A percentile compares a stretch with the other conserved stretches of the same genome.
phyloP scores from a whole-genome alignment of 2,113 vertebrate species.

The Bubo blakistoni region DNA sequence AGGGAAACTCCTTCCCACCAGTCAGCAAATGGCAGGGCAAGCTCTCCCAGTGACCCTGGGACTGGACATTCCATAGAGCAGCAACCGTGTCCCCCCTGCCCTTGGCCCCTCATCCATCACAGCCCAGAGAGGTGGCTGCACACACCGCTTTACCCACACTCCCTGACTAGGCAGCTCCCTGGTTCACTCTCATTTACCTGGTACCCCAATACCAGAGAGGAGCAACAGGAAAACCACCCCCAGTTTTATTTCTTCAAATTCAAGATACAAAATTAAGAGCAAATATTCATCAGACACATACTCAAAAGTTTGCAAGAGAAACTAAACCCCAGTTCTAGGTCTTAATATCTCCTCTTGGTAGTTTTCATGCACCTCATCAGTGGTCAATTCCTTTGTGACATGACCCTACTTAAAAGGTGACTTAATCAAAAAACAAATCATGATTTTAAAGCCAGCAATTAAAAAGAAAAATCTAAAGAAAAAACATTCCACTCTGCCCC shows the following conservation, averaged over 20 bases:
- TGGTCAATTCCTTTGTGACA: neutral
- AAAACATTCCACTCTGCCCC: neutral
- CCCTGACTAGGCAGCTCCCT: neutral
- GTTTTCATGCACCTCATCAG: neutral
- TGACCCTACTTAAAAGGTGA: neutral
- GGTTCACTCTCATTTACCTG: neutral
- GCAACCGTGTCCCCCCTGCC: fast-evolving
- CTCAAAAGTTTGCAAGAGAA: neutral
- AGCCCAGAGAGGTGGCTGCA: fast-evolving
- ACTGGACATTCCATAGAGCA: neutral
- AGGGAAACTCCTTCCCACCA: neutral
- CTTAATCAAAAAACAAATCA: neutral
- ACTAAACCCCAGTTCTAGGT: neutral
- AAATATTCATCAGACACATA: neutral
- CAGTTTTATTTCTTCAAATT: neutral
- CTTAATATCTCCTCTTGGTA: neutral
- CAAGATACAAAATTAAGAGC: neutral
- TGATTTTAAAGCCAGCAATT: neutral
- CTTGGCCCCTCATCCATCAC: neutral
- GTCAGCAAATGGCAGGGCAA: neutral
- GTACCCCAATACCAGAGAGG: neutral
- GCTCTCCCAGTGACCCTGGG: neutral
- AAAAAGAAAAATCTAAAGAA: neutral
- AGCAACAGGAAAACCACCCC: neutral
- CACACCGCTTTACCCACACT: fast-evolving